Evolutionary conservation across 2,113 vertebrate genomes (phyloP).

Genomic region (Stomatorhinus ivindoensis): DNA sequence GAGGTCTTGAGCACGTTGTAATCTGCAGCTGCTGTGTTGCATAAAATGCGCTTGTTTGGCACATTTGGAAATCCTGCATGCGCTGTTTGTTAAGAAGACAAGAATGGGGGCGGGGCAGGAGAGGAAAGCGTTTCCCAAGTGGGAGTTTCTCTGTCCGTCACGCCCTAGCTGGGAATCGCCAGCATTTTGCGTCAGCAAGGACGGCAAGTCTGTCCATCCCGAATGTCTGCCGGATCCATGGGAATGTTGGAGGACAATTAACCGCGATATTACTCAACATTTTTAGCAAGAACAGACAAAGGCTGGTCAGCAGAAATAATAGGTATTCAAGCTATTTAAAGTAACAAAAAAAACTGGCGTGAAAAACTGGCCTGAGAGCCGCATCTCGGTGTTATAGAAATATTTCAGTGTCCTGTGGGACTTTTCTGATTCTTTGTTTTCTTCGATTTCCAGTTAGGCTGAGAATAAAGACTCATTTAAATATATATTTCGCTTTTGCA

Average conservation of each 20-base stretch:
- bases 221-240: neutral
- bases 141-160: neutral
- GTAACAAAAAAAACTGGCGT: neutral
- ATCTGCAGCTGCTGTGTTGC: slow-evolving; percentile 26
- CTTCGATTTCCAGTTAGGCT: neutral
- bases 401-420: neutral
- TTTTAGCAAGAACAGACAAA: neutral
- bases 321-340: neutral
- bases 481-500: neutral
- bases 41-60: slow-evolving; percentile 27
- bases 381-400: neutral
- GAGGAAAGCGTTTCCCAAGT: neutral
- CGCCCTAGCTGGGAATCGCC: neutral
- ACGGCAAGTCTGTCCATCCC: neutral
- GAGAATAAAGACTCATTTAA: neutral
- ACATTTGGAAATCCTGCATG: slow-evolving; percentile 22
- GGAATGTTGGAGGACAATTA: neutral
- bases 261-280: neutral
- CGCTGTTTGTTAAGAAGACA: slow-evolving; percentile 20
- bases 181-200: slow-evolving; percentile 2
- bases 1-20: slow-evolving; percentile 13
- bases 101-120: neutral
- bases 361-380: neutral
- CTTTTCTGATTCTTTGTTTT: neutral
- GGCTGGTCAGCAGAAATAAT: slow-evolving; percentile 20